A percentile compares a stretch with the other conserved stretches of the same genome.
Evolutionary conservation across 2,797 vertebrate species (phyloP).

Genomic region (Phataginus tetradactyla): DNA sequence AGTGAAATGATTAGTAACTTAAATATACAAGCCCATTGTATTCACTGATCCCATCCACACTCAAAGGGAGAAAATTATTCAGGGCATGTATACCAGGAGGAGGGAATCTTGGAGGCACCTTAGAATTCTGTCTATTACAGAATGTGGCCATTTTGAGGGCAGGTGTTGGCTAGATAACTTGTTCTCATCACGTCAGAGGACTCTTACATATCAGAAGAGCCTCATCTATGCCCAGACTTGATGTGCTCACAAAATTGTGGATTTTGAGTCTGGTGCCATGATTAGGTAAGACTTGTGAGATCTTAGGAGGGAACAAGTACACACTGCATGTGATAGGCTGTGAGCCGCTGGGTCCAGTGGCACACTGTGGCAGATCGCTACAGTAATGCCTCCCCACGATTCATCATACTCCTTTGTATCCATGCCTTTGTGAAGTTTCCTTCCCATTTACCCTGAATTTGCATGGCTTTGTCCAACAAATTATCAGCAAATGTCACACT

Average conservation of each 20-base stretch:
- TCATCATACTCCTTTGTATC: neutral
- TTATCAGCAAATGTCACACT: neutral
- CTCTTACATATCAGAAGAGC: neutral
- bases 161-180: neutral
- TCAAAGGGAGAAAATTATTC: neutral
- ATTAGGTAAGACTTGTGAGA: too few species aligned
- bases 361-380: neutral
- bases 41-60: too few species aligned
- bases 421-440: neutral
- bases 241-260: neutral
- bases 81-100: neutral
- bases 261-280: neutral
- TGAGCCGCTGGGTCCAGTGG: neutral
- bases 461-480: neutral
- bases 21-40: neutral
- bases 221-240: neutral
- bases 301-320: neutral
- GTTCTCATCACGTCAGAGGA: neutral
- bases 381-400: fast-evolving
- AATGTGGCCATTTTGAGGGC: neutral
- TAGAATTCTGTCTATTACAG: neutral
- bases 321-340: neutral
- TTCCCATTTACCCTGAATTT: neutral
- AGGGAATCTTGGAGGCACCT: neutral
- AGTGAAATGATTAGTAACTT: neutral